phyloP scores from a whole-genome alignment of 1,140 invertebrate species.

The Drosophila pruinosa region DNA sequence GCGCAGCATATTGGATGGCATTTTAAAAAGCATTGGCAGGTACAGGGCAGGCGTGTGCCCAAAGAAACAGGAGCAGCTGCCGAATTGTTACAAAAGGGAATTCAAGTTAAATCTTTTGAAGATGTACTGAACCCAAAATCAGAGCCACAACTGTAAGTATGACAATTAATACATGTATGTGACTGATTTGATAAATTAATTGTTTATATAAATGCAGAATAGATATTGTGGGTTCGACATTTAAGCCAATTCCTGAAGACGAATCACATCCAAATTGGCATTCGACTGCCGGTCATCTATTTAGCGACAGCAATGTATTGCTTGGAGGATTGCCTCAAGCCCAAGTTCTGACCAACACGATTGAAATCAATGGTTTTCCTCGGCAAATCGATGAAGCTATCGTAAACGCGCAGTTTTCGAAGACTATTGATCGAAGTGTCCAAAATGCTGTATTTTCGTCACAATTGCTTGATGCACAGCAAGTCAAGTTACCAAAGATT shows the following conservation, averaged over 20 bases:
- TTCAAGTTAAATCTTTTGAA: conserved; percentile 46
- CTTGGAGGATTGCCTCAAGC: conserved; percentile 89
- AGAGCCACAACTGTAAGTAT: conserved; percentile 56
- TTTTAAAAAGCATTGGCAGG: conserved; percentile 87
- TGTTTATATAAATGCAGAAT: conserved; percentile 68
- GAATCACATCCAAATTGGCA: conserved; percentile 87
- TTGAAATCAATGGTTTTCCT: conserved; percentile 87
- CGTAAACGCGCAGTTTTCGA: conserved; percentile 83
- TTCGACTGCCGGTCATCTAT: conserved; percentile 84
- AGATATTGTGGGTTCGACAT: conserved; percentile 83
- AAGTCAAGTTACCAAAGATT: conserved; percentile 89
- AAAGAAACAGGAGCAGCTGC: conserved; percentile 84
- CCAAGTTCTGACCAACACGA: conserved; percentile 89
- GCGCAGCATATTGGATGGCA: conserved; percentile 88
- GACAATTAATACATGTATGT: no score
- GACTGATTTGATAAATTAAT: background rate
- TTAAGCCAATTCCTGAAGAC: conserved; percentile 82
- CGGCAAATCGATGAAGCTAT: conserved; percentile 84
- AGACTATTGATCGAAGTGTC: conserved; percentile 84
- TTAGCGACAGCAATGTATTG: conserved; percentile 86
- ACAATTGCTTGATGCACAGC: conserved; percentile 90
- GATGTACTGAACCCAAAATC: conserved; percentile 35
- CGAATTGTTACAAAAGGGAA: conserved; percentile 76
- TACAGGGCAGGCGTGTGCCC: conserved; percentile 85
- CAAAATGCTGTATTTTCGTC: conserved; percentile 87